Evolutionary conservation across 2,888 invertebrate genomes (phyloP).

Genomic region (Netelia inedita): DNA sequence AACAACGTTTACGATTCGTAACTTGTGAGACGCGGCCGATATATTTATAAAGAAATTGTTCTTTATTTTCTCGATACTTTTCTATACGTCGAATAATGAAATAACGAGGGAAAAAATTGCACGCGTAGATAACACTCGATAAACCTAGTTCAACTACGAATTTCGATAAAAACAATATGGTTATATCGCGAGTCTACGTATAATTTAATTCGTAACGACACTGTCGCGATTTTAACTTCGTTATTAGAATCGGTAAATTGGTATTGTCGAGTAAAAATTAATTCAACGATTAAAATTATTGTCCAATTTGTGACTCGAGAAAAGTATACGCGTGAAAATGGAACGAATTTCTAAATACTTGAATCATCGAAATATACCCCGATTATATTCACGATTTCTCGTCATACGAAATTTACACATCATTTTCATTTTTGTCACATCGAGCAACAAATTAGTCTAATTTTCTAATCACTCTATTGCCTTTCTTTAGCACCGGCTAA

Average conservation of each 20-base stretch:
- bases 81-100: slow-evolving; percentile 42
- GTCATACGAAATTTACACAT: slow-evolving; percentile 57
- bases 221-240: not conserved
- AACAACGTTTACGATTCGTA: slow-evolving; percentile 17
- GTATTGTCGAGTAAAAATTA: not conserved
- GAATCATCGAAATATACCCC: slow-evolving; percentile 18
- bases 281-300: not conserved
- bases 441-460: slow-evolving; percentile 67
- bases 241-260: not conserved
- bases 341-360: slow-evolving; percentile 5
- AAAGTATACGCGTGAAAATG: slow-evolving; percentile 1
- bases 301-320: not conserved
- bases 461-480: slow-evolving; percentile 71
- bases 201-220: slow-evolving; percentile 11
- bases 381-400: slow-evolving; percentile 43
- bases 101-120: slow-evolving; percentile 66
- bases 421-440: slow-evolving; percentile 34
- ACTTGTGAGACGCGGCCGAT: slow-evolving; percentile 23
- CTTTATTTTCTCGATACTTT: slow-evolving; percentile 6
- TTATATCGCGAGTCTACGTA: slow-evolving; percentile 46
- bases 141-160: slow-evolving; percentile 51
- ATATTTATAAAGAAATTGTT: slow-evolving; percentile 41
- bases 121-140: slow-evolving; percentile 64
- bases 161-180: slow-evolving; percentile 48
- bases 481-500: slow-evolving; percentile 69